Base-by-base conservation (phyloP, 2,888 invertebrate genomes). In the Formica aserva region DNA sequence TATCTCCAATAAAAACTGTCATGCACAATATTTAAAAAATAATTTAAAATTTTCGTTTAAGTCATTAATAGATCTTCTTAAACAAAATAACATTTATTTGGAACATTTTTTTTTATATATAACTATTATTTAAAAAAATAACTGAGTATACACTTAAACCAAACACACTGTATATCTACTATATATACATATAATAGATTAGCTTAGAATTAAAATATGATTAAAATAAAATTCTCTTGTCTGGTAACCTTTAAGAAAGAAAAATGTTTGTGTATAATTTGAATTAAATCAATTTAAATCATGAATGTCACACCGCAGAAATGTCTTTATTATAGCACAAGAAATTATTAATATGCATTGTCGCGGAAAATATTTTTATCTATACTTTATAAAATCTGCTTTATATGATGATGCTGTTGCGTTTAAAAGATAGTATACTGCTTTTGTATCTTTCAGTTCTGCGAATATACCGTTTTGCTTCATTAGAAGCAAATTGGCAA, bases 201-300 rank as follows among this genome's bases (percentile, higher is more conserved):
- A 65, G 18, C 52, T 65, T 76, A 65, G 29, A 63, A 35, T 8
- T 65, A 55, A 13, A 26, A 52, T 35, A 6, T 35, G 0, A 35
- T 35, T 35, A 38, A 29, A n/a, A 29, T 77, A 8, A 66, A 66
- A 77, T 66, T 57, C 55, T n/a, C 22, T 55, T 8, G n/a, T 22
- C 9, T 15, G 11, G 0, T 35, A 32, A 74, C 4, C 18, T 8
- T 66, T 45, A n/a, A 52, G 22, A 1, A 55, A 41, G 8, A n/a
- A n/a, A 41, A 57, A 55, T 29, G 13, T n/a, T 41, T 18, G 29
- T 18, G 18, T 22, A 26, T 38, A 63, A 48, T 22, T 66, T 38
- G 8, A 55, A 66, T 57, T 55, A 3, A 38, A 77, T 74, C 15
- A 55, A 22, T 65, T 63, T 48, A 0, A 1, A 67, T 66, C 55